These are phyloP conservation scores for Pecten maximus DNA, from an alignment of 2,888 invertebrate genomes.

Conservation along the genomic window DNA sequence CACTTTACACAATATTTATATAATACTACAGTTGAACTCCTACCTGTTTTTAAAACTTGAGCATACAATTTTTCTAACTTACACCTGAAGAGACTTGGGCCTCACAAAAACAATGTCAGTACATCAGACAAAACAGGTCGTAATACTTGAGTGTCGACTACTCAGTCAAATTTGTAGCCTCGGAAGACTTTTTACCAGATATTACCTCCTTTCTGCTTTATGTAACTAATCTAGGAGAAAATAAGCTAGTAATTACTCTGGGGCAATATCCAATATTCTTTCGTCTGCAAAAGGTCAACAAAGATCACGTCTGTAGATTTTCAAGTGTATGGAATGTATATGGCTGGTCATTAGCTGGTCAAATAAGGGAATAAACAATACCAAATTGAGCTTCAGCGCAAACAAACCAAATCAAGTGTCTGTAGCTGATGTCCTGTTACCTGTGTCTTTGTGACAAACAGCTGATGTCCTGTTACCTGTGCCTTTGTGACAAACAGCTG, in stretches of 20 bases:
- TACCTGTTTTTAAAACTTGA: background rate
- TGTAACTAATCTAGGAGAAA: conserved; percentile 30
- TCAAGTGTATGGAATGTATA: background rate
- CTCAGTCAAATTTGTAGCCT: background rate
- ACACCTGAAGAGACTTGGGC: background rate
- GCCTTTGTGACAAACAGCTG: too few species aligned
- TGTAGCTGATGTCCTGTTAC: background rate
- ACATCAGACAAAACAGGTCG: background rate
- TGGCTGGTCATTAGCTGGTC: background rate
- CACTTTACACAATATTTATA: too few species aligned
- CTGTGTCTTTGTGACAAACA: too few species aligned
- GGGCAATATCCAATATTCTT: conserved; percentile 5
- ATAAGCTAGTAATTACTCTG: conserved; percentile 1
- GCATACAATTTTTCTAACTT: too few species aligned
- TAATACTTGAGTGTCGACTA: background rate
- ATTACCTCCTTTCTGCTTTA: conserved; percentile 30
- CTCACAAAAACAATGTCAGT: background rate
- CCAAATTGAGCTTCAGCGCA: background rate
- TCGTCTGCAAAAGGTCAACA: background rate
- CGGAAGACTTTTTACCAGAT: background rate
- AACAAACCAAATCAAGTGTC: background rate
- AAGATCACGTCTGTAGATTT: background rate
- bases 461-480: too few species aligned
- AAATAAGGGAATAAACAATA: background rate
- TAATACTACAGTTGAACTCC: background rate